Percentiles rank a stretch among this genome's conserved stretches.
These are phyloP conservation scores for Taenioides sp. DNA, from an alignment of 2,797 vertebrate genomes.

Conservation along the genomic window DNA sequence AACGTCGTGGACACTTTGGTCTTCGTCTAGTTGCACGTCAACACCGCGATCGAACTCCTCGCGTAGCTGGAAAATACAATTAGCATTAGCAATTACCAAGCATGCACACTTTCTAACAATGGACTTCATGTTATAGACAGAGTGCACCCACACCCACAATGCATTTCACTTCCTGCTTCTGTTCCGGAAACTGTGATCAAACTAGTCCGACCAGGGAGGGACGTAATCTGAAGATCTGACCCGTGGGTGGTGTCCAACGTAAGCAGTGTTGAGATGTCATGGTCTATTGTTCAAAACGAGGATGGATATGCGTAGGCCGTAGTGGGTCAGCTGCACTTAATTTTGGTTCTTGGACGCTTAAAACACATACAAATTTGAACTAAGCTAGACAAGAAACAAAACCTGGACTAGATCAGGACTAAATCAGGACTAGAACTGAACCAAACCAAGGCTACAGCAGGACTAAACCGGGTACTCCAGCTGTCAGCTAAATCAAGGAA, in stretches of 20 bases:
- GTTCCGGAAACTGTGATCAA: slow-evolving; percentile 16
- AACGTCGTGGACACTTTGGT: slow-evolving; percentile 93
- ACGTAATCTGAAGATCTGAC: slow-evolving; percentile 32
- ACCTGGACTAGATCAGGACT: too few relatives aligned
- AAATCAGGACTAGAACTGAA: too few relatives aligned
- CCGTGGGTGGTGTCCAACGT: slow-evolving; percentile 32
- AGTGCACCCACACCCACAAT: slow-evolving; percentile 13
- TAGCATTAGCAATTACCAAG: slow-evolving; percentile 14
- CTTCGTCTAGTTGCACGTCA: slow-evolving; percentile 88
- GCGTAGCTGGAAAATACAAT: slow-evolving; percentile 76
- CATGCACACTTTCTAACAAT: slow-evolving; percentile 44
- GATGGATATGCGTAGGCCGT: background rate
- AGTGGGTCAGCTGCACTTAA: background rate
- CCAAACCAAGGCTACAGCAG: too few relatives aligned
- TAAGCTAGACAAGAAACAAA: too few relatives aligned
- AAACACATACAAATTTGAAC: too few relatives aligned
- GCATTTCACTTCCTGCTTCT: slow-evolving; percentile 26
- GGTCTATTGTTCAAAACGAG: background rate
- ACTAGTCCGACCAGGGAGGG: slow-evolving; percentile 27
- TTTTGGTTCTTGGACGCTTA: background rate
- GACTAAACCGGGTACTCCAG: too few relatives aligned
- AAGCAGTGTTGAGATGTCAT: background rate
- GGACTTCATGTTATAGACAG: slow-evolving; percentile 20
- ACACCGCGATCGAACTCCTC: slow-evolving; percentile 93
- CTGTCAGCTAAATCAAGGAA: too few relatives aligned